A percentile compares a stretch with the other conserved stretches of the same genome.
Conservation (phyloP, 1,140 invertebrate species). For the Cyclina sinensis region DNA sequence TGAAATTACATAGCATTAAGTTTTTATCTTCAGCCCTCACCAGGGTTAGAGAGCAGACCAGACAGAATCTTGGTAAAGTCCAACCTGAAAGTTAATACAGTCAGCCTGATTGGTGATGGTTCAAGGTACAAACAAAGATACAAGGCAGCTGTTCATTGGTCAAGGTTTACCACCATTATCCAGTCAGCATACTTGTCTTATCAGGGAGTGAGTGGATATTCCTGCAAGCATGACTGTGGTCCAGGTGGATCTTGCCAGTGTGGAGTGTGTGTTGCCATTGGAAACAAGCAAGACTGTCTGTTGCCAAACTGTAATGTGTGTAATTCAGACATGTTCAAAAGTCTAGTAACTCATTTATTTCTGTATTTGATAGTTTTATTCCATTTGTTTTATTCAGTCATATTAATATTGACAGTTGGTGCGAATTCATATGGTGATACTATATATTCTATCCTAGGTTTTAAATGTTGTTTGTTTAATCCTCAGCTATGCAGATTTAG, state of each 20-base stretch:
- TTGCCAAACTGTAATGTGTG: constrained; percentile 79
- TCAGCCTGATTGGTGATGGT: constrained; percentile 72
- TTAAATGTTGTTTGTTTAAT: constrained; percentile 79
- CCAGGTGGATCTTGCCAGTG: constrained; percentile 80
- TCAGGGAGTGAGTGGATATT: constrained; percentile 72
- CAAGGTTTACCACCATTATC: constrained; percentile 71
- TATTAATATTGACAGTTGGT: constrained; percentile 73
- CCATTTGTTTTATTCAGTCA: constrained; percentile 72
- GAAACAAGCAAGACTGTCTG: constrained; percentile 73
- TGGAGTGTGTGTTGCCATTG: constrained; percentile 78
- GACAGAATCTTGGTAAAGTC: constrained; percentile 77
- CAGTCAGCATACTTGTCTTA: constrained; percentile 69
- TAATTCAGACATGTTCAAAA: constrained; percentile 56
- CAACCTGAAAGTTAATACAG: constrained; percentile 51
- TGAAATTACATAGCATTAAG: no score
- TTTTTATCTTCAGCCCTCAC: constrained; percentile 77
- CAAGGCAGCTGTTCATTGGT: constrained; percentile 66
- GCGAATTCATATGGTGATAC: constrained; percentile 66
- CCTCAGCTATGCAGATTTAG: constrained; percentile 67
- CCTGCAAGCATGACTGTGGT: constrained; percentile 81
- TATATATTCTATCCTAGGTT: constrained; percentile 71
- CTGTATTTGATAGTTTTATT: constrained; percentile 65
- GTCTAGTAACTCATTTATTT: constrained; percentile 53
- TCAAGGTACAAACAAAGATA: constrained; percentile 72
- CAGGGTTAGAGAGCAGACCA: constrained; percentile 80